These are phyloP conservation scores for Leucozona laternaria DNA, from an alignment of 2,888 invertebrate species.

Conservation along the genomic window DNA sequence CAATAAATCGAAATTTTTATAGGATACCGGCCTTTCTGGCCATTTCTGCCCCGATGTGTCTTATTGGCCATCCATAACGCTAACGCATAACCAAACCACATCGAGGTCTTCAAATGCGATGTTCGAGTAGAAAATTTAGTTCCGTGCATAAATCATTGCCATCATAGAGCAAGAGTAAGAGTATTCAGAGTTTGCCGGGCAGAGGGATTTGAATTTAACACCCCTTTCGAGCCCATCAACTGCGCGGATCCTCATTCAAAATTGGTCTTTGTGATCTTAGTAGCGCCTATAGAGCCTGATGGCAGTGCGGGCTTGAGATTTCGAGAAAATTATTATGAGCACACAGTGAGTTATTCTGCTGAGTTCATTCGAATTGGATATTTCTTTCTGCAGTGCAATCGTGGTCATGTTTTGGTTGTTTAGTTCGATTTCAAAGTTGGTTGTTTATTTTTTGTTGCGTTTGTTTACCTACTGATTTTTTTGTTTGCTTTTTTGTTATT, in stretches of 20 bases:
- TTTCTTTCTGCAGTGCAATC: not conserved
- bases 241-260: slow-evolving; percentile 14
- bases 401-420: slow-evolving; percentile 42
- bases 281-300: slow-evolving; percentile 11
- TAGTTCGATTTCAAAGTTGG: slow-evolving; percentile 27
- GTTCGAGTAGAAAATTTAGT: slow-evolving; percentile 64
- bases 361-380: slow-evolving; percentile 15
- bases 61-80: slow-evolving; percentile 49
- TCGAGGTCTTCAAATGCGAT: slow-evolving; percentile 42
- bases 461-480: not conserved
- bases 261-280: slow-evolving; percentile 30
- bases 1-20: slow-evolving; percentile 63
- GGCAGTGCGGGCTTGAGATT: slow-evolving; percentile 8
- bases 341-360: slow-evolving; percentile 37
- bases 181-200: not conserved
- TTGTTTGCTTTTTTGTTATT: not conserved
- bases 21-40: slow-evolving; percentile 18
- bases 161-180: no score
- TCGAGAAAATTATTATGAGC: slow-evolving; percentile 52
- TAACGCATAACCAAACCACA: slow-evolving; percentile 46
- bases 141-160: slow-evolving; percentile 72
- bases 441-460: not conserved
- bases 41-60: not conserved
- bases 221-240: slow-evolving; percentile 13
- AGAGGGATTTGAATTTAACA: slow-evolving; percentile 15